Conservation (phyloP, 1,140 invertebrate species). For the Hypsibius dujardini region DNA sequence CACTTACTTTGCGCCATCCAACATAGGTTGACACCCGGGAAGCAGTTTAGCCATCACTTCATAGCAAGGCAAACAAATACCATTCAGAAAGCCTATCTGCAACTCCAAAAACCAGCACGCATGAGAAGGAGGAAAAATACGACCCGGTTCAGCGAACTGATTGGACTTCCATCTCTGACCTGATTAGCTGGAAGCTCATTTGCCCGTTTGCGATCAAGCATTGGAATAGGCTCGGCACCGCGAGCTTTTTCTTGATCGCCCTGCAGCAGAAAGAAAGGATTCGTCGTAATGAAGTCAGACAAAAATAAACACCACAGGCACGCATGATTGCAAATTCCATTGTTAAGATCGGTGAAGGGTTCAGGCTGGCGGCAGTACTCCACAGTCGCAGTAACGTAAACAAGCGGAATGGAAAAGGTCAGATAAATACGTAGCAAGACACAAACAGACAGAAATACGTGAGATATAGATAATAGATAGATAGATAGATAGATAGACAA, state of each 20-base stretch:
- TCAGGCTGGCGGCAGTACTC: conserved; percentile 24
- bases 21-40: conserved; percentile 49
- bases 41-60: conserved; percentile 46
- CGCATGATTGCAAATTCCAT: neutral
- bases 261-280: conserved; percentile 27
- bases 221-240: conserved; percentile 51
- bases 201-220: conserved; percentile 59
- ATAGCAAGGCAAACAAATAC: conserved; percentile 65
- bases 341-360: conserved; percentile 14
- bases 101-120: conserved; percentile 22
- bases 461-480: too few species aligned
- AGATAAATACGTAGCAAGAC: too few species aligned
- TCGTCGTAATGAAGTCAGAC: neutral
- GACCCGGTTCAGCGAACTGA: too few species aligned
- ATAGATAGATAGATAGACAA: too few species aligned
- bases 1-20: conserved; percentile 43
- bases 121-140: too few species aligned
- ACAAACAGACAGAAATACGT: too few species aligned
- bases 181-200: conserved; percentile 54
- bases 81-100: conserved; percentile 55
- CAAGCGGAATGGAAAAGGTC: too few species aligned
- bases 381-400: neutral
- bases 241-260: conserved; percentile 51
- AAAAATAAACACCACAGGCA: neutral
- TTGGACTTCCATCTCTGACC: conserved; percentile 31